A percentile compares a stretch with the other conserved stretches of the same genome.
These are phyloP conservation scores for Saimiri boliviensis DNA, from an alignment of 2,113 vertebrate genomes.

Conservation along the genomic window DNA sequence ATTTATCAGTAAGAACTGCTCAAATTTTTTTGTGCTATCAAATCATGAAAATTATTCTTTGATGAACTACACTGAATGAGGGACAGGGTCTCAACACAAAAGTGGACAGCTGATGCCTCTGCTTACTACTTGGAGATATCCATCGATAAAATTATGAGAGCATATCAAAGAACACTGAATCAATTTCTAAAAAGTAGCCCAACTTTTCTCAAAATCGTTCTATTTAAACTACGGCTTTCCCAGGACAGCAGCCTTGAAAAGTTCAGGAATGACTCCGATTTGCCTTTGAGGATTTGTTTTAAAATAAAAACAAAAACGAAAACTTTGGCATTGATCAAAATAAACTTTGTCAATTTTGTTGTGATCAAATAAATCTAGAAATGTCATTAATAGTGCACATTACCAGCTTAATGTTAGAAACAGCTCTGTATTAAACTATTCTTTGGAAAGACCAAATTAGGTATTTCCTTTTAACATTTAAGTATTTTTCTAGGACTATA, in stretches of 20 bases:
- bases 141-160: not conserved
- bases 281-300: not conserved
- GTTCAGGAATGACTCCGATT: not conserved
- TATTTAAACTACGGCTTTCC: not conserved
- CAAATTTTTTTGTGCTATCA: not conserved
- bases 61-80: not conserved
- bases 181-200: not conserved
- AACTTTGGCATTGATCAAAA: not conserved
- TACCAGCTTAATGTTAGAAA: not conserved
- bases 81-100: not conserved
- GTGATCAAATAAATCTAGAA: not conserved
- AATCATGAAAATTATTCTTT: not conserved
- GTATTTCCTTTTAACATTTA: not conserved
- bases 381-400: not conserved
- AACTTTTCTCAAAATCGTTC: not conserved
- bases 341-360: not conserved
- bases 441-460: not conserved
- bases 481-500: not conserved
- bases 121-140: not conserved
- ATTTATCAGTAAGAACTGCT: not conserved
- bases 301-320: not conserved
- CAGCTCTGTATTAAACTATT: conserved; percentile 15
- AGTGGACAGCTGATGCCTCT: not conserved
- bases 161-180: not conserved
- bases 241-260: not conserved